phyloP scores from a whole-genome alignment of 2,113 vertebrate genomes.

The Rhea pennata region DNA sequence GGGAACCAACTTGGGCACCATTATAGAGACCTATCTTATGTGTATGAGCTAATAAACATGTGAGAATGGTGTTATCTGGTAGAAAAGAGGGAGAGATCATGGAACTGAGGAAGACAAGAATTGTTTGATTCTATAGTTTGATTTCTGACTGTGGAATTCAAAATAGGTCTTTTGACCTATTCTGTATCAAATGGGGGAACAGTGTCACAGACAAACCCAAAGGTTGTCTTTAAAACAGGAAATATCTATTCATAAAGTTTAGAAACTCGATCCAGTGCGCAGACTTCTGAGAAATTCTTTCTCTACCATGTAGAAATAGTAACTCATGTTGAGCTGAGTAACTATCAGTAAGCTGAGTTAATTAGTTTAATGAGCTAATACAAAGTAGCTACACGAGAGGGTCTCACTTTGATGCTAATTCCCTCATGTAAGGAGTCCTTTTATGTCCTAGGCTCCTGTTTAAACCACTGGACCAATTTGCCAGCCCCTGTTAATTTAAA shows the following conservation, averaged over 20 bases:
- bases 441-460: slow-evolving; percentile 31
- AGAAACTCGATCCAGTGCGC: background rate
- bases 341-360: slow-evolving; percentile 26
- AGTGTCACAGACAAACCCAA: rapidly evolving
- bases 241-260: background rate
- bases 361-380: slow-evolving; percentile 51
- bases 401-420: slow-evolving; percentile 50
- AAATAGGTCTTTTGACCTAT: background rate
- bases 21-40: background rate
- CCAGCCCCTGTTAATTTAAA: slow-evolving; percentile 9
- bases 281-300: background rate
- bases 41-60: rapidly evolving
- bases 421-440: slow-evolving; percentile 37
- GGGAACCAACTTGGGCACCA: background rate
- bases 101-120: background rate
- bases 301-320: background rate
- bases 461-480: slow-evolving; percentile 30
- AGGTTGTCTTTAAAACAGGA: background rate
- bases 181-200: background rate
- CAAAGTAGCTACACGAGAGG: slow-evolving; percentile 23
- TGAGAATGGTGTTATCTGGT: rapidly evolving
- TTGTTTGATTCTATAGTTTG: background rate
- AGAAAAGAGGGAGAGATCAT: background rate
- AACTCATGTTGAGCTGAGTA: background rate
- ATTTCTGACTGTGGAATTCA: background rate